Evolutionary conservation across 2,888 invertebrate genomes (phyloP).

Genomic region (Mayetiola destructor): DNA sequence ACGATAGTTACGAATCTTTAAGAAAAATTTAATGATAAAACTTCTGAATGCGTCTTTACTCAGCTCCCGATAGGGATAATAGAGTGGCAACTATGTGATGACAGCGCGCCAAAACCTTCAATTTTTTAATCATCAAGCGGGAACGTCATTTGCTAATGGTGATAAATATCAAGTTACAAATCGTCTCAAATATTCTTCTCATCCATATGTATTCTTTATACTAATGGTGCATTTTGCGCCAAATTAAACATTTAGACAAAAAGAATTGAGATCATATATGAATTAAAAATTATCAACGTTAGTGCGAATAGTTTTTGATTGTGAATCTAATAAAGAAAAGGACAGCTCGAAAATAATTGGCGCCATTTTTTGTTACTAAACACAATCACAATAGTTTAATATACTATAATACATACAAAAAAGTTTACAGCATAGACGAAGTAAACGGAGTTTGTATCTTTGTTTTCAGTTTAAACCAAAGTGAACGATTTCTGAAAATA

Average conservation of each 20-base stretch:
- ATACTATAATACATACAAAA: not conserved
- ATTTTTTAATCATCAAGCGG: slow-evolving; percentile 12
- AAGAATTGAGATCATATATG: not conserved
- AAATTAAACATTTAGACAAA: not conserved
- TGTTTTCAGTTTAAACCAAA: slow-evolving; percentile 8
- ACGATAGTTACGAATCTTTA: too few species aligned
- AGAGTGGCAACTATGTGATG: not conserved
- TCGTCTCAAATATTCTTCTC: not conserved
- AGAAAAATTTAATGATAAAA: too few species aligned
- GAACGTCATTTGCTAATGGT: slow-evolving; percentile 10
- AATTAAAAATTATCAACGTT: too few species aligned
- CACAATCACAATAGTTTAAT: not conserved
- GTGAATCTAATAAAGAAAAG: not conserved
- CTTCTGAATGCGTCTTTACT: too few species aligned
- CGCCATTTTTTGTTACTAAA: slow-evolving; percentile 10
- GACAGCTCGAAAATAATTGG: slow-evolving; percentile 12
- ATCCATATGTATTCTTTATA: not conserved
- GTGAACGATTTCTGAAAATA: not conserved
- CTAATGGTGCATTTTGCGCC: slow-evolving; percentile 6
- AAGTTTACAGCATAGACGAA: not conserved
- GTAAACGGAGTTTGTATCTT: not conserved
- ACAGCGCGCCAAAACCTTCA: slow-evolving; percentile 11
- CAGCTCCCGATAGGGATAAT: not conserved
- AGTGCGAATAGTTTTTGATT: too few species aligned
- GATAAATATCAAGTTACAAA: slow-evolving; percentile 11